Percentiles rank a stretch among this genome's conserved stretches.
Evolutionary conservation across 2,888 invertebrate species (phyloP).

Genomic region (Antheraea yamamai): DNA sequence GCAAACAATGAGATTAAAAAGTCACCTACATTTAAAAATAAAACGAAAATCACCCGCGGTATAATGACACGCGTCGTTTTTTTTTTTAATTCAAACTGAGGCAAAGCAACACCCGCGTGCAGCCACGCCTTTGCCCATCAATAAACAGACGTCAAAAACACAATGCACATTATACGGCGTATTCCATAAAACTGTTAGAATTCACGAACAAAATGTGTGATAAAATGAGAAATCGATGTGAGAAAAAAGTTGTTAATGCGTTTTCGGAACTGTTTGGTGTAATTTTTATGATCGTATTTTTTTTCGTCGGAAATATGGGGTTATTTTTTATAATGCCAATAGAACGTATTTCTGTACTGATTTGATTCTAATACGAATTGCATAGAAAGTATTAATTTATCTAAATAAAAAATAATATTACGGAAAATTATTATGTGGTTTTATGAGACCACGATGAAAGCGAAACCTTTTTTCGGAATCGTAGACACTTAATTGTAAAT

Average conservation of each 20-base stretch:
- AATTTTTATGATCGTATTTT: slow-evolving; percentile 20
- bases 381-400: not conserved
- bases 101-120: slow-evolving; percentile 51
- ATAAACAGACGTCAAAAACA: slow-evolving; percentile 54
- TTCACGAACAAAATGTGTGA: slow-evolving; percentile 22
- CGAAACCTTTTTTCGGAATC: too few relatives aligned
- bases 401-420: too few relatives aligned
- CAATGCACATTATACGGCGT: slow-evolving; percentile 40
- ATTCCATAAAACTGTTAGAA: slow-evolving; percentile 24
- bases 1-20: slow-evolving; percentile 13
- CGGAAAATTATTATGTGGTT: too few relatives aligned
- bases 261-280: slow-evolving; percentile 21
- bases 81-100: slow-evolving; percentile 38
- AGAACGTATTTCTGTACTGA: not conserved
- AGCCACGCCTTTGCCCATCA: slow-evolving; percentile 61
- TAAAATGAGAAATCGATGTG: slow-evolving; percentile 27
- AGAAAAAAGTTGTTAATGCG: slow-evolving; percentile 18
- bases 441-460: too few relatives aligned
- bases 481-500: too few relatives aligned
- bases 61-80: slow-evolving; percentile 23
- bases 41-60: slow-evolving; percentile 19
- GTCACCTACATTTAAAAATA: slow-evolving; percentile 15
- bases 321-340: slow-evolving; percentile 12
- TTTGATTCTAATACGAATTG: not conserved
- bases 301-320: slow-evolving; percentile 10